These are phyloP conservation scores for Horisme vitalbata DNA, from an alignment of 2,888 invertebrate genomes.

Conservation along the genomic window DNA sequence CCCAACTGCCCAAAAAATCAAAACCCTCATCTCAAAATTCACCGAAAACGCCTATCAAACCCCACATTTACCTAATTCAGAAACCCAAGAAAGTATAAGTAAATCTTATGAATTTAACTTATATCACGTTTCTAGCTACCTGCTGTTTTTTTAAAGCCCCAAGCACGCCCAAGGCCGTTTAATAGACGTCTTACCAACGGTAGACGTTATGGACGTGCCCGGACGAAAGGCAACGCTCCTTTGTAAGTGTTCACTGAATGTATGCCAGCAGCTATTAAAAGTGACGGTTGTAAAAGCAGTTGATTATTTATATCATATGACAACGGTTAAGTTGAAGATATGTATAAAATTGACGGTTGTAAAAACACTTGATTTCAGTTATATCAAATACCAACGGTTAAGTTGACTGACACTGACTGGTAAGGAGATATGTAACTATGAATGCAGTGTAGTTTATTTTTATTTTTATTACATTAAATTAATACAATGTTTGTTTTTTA, in stretches of 20 bases:
- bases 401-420: too few species aligned
- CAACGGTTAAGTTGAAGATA: too few species aligned
- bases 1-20: too few species aligned
- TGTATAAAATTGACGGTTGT: too few species aligned
- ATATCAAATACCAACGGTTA: too few species aligned
- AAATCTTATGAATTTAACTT: slow-evolving; percentile 33
- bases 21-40: not conserved
- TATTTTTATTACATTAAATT: too few species aligned
- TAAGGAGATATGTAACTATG: too few species aligned
- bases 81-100: slow-evolving; percentile 1
- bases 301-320: not conserved
- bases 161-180: slow-evolving; percentile 45
- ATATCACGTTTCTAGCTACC: slow-evolving; percentile 55
- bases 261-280: slow-evolving; percentile 3
- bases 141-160: slow-evolving; percentile 48
- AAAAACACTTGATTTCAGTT: too few species aligned
- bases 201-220: slow-evolving; percentile 28
- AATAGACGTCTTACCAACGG: not conserved
- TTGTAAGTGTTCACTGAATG: slow-evolving; percentile 19
- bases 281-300: slow-evolving; percentile 5
- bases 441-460: too few species aligned
- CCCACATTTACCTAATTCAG: slow-evolving; percentile 3
- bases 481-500: slow-evolving; percentile 16
- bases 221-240: slow-evolving; percentile 10
- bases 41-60: not conserved